A percentile compares a stretch with the other conserved stretches of the same genome.
Conservation (phyloP, 2,113 vertebrate species). For the Platycercus adscitus region DNA sequence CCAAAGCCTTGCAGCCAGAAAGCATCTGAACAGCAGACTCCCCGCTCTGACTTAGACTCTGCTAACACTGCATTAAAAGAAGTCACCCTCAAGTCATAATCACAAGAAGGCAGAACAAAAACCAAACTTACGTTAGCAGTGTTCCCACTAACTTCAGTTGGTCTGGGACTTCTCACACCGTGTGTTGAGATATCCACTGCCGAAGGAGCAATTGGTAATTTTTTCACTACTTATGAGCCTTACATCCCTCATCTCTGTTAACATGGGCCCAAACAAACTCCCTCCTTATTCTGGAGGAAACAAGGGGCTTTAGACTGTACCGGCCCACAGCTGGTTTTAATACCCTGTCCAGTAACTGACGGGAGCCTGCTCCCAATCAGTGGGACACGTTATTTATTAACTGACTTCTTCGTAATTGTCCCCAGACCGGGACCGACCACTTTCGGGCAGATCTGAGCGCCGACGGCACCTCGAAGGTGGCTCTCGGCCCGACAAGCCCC, state of each 20-base stretch:
- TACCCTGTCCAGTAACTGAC: background rate
- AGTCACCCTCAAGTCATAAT: background rate
- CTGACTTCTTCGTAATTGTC: background rate
- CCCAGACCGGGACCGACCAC: background rate
- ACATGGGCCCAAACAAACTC: background rate
- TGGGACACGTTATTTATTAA: conserved; percentile 13
- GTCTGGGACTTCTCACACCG: background rate
- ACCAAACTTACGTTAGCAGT: background rate
- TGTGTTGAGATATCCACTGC: background rate
- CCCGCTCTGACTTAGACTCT: background rate
- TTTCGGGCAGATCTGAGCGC: background rate
- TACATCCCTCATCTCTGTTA: background rate
- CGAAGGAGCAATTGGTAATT: background rate
- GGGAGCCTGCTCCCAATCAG: background rate
- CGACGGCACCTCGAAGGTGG: accelerated
- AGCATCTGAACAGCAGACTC: background rate
- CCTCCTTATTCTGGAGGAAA: background rate
- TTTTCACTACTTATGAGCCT: accelerated
- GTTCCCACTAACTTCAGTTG: background rate
- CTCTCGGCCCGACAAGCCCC: background rate
- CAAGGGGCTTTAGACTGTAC: accelerated
- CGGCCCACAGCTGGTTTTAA: background rate
- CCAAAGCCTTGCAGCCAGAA: background rate
- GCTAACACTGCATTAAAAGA: background rate
- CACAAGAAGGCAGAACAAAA: background rate